Evolutionary conservation across 92 coral and sea anemone species (phyloP), one percentile per base, ranked within the genome.

Genomic region (Parazoanthus swiftii): DNA sequence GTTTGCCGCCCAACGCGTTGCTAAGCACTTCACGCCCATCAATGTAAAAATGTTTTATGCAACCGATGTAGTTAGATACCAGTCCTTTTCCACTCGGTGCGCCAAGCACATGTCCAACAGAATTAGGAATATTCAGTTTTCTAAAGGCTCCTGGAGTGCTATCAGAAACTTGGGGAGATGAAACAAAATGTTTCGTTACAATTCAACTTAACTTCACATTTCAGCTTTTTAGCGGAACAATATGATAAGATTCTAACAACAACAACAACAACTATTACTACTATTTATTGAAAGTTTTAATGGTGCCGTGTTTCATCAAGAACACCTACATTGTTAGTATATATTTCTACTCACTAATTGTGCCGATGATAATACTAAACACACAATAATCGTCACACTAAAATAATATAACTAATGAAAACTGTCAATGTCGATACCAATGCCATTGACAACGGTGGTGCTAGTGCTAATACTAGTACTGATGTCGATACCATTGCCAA

Each of bases 11-110:
- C 75, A 80, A 81, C 35, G 93, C 95, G 86, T 94, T 93, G 81
- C 93, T 89, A 88, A 96, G 89, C 71, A 98, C 96, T 80, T 96
- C 93, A 65, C 93, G 91, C 39, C 96, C 96, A 86, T 97, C 99
- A 20, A 95, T 92, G 29, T 88, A 88, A 71, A 97, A 92, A 89
- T 95, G 93, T 88, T 91, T 90, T 78, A 97, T 93, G 86, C 99
- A 97, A 11, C 99, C 99, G 86, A 92, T 80, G 89, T 91, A 97
- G 87, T 97, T 95, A 5, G 96, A 79, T 4, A 89, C 87, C 33
- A 91, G 91, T 35, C 86, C 84, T 37, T 78, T 78, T 58, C 88
- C 83, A 54, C 95, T 90, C 29, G 98, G 98, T 18, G 98, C 95
- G 3, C 98, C 99, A 42, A 92, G 95, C 77, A 93, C 80, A 85